phyloP scores from a whole-genome alignment of 2,797 vertebrate species.

The Orientallactaga sibirica region DNA sequence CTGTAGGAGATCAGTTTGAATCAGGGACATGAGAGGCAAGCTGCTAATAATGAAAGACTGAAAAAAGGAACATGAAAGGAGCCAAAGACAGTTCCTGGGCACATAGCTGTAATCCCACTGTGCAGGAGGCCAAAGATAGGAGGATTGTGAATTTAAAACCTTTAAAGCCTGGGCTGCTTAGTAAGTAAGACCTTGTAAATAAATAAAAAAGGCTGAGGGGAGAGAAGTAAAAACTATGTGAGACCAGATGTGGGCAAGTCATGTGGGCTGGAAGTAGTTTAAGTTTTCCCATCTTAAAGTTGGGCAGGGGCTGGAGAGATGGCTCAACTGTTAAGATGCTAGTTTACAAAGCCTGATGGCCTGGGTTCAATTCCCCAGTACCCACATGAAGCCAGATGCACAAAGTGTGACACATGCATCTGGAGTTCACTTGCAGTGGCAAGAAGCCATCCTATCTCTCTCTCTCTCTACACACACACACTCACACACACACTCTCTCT shows the following conservation, averaged over 20 bases:
- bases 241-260: neutral
- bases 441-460: no score
- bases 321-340: no score
- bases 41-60: neutral
- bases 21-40: neutral
- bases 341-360: no score
- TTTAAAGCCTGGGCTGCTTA: neutral
- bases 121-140: neutral
- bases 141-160: neutral
- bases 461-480: no score
- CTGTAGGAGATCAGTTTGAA: neutral
- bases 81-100: neutral
- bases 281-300: neutral
- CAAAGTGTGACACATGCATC: no score
- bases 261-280: neutral
- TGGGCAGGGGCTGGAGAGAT: no score
- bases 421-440: no score
- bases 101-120: neutral
- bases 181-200: no score
- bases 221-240: neutral
- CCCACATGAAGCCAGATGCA: no score
- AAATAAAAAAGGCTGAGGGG: neutral
- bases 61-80: neutral
- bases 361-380: no score
- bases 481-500: no score